Evolutionary conservation across 2,113 vertebrate genomes (phyloP).

Genomic region (Arizona elegans): DNA sequence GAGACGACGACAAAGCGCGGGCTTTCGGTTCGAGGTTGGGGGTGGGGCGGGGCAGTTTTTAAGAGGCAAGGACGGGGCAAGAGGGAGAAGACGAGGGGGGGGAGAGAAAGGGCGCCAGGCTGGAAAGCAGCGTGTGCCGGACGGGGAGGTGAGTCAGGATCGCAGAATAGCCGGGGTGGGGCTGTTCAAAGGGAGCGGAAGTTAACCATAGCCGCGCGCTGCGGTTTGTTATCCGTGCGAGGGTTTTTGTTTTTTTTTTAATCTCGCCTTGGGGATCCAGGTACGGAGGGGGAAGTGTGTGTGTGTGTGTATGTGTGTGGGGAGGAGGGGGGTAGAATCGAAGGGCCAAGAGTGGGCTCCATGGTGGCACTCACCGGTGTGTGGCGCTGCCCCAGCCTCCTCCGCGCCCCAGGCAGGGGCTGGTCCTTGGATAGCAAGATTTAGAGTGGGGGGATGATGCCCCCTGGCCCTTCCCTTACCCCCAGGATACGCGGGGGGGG

Average conservation of each 20-base stretch:
- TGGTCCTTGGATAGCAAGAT: not conserved
- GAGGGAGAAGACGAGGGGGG: not conserved
- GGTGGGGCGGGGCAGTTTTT: not conserved
- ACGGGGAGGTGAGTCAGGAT: not conserved
- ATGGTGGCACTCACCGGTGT: not conserved
- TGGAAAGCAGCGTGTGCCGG: too few relatives aligned
- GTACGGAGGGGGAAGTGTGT: too few relatives aligned
- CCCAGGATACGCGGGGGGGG: not conserved
- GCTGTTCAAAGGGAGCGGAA: not conserved
- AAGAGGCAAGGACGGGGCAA: too few relatives aligned
- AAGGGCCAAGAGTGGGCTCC: not conserved
- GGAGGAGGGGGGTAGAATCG: too few relatives aligned
- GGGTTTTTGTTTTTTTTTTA: too few relatives aligned
- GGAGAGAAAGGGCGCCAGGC: not conserved
- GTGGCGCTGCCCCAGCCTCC: conserved; percentile 13
- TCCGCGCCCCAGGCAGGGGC: conserved; percentile 21
- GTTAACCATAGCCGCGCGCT: too few relatives aligned
- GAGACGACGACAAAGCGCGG: not conserved
- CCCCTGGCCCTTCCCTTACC: not conserved
- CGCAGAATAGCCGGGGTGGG: not conserved
- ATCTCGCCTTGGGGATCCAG: not conserved
- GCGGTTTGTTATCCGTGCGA: not conserved
- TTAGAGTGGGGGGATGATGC: not conserved
- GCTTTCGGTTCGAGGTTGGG: too few relatives aligned
- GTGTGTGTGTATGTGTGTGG: too few relatives aligned